Evolutionary conservation across 2,797 vertebrate species (phyloP), one percentile per base, ranked within the genome.

Genomic region (Molossus alvarezi): DNA sequence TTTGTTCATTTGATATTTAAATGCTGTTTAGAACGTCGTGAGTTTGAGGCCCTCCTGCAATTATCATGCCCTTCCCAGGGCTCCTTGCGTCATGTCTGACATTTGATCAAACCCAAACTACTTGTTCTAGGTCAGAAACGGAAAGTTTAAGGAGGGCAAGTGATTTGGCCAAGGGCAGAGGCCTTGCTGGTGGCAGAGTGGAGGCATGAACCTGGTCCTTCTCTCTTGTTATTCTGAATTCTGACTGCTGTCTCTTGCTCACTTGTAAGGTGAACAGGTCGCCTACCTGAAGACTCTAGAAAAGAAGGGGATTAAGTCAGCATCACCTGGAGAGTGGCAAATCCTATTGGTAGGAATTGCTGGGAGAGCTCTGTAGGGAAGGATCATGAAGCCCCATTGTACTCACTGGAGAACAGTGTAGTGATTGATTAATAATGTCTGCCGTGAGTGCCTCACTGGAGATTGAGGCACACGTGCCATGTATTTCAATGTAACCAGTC

Each of bases 1-100:
- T 17, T 51, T 55, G 29, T 58, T 91, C 20, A n/a, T 62, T 93
- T 87, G 89, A 62, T 90, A 71, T 82, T 90, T 89, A 83, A 88
- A 73, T 15, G 55, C 0, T 51, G 53, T 79, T 91, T 75, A 45
- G 13, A 77, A 18, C 81, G 51, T 21, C 67, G 64, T 69, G 25
- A 23, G 37, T 73, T 84, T 5, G 41, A 94, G 15, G 48, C 4
- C 33, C 13, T 57, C 13, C 72, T 77, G 21, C 1, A 89, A 85
- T 88, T 57, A 75, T 33, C 57, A 29, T 60, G 15, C 6, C 13
- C 20, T 13, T 57, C 27, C 10, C 13, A 17, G 23, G 45, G 17
- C 8, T 77, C 45, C 48, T 45, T 65, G 53, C 51, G 21, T 86
- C 72, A 58, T 64, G 20, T 73, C 0, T 79, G 29, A 64, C 3